Conservation (phyloP, 2,888 invertebrate species). For the Ophion ventricosus region DNA sequence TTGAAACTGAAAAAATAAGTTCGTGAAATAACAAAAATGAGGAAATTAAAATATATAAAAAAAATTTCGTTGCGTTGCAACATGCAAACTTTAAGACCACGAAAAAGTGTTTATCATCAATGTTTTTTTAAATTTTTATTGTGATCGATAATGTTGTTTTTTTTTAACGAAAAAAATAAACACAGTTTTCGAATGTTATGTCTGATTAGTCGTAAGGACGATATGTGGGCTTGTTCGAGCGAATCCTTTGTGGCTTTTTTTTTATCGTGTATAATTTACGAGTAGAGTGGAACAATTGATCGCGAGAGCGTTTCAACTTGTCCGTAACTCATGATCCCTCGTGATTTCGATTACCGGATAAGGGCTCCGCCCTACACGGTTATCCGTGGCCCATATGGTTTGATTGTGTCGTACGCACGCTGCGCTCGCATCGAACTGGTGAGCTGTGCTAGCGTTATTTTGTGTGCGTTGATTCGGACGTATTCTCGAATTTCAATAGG, state of each 20-base stretch:
- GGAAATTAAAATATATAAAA: too few species aligned
- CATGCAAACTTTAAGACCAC: too few species aligned
- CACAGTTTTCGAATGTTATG: too few species aligned
- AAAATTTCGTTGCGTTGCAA: too few species aligned
- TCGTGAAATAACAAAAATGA: too few species aligned
- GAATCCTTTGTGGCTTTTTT: neutral
- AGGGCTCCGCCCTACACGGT: constrained; percentile 51
- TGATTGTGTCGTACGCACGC: constrained; percentile 36
- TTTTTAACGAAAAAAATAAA: too few species aligned
- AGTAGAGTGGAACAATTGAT: constrained; percentile 18
- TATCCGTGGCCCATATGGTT: constrained; percentile 50
- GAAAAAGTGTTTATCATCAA: too few species aligned
- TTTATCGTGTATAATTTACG: neutral
- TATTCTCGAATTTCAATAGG: constrained; percentile 1
- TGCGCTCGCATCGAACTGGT: neutral
- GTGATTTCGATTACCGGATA: constrained; percentile 61
- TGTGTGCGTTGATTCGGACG: neutral
- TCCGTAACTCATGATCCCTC: constrained; percentile 45
- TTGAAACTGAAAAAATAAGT: too few species aligned
- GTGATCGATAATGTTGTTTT: too few species aligned
- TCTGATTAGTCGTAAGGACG: too few species aligned
- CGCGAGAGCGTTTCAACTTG: constrained; percentile 32
- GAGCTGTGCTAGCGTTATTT: neutral
- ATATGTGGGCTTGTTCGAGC: too few species aligned
- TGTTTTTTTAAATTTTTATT: too few species aligned